Evolutionary conservation across 2,797 vertebrate species (phyloP).

Genomic region (Bradypodion ventrale): DNA sequence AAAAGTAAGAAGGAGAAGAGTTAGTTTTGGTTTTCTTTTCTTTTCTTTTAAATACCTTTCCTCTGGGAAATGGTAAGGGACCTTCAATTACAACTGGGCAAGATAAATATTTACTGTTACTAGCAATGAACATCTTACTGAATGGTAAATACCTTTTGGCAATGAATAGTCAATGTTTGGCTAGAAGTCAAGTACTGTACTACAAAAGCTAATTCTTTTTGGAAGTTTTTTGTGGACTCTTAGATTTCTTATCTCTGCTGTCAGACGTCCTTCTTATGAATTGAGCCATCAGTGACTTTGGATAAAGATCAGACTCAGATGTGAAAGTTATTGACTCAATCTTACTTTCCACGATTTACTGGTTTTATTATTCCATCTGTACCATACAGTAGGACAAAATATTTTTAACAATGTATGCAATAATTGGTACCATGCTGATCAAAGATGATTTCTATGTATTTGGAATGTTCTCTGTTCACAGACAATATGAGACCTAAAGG

Average conservation of each 20-base stretch:
- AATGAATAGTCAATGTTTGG: constrained; percentile 67
- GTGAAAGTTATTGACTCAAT: constrained; percentile 50
- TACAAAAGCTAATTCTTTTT: constrained; percentile 59
- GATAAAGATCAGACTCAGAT: constrained; percentile 1
- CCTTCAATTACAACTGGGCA: constrained; percentile 50
- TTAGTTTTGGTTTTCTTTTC: constrained; percentile 44
- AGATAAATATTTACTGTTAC: constrained; percentile 64
- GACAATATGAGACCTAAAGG: not conserved
- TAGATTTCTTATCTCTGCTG: constrained; percentile 61
- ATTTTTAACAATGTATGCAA: no score
- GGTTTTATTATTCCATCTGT: not conserved
- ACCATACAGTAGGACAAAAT: not conserved
- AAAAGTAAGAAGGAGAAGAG: constrained; percentile 37
- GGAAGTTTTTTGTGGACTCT: constrained; percentile 55
- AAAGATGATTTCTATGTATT: not conserved
- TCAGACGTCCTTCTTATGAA: constrained; percentile 45
- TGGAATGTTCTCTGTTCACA: not conserved
- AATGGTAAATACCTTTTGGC: constrained; percentile 60
- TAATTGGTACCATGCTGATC: not conserved
- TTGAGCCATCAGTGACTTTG: not conserved
- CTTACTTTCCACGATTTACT: not conserved
- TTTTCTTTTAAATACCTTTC: constrained; percentile 11
- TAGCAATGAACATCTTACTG: constrained; percentile 44
- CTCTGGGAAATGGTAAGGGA: constrained; percentile 52
- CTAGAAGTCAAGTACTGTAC: constrained; percentile 58